phyloP scores from a whole-genome alignment of 1,140 invertebrate genomes.

The Chymomyza costata region DNA sequence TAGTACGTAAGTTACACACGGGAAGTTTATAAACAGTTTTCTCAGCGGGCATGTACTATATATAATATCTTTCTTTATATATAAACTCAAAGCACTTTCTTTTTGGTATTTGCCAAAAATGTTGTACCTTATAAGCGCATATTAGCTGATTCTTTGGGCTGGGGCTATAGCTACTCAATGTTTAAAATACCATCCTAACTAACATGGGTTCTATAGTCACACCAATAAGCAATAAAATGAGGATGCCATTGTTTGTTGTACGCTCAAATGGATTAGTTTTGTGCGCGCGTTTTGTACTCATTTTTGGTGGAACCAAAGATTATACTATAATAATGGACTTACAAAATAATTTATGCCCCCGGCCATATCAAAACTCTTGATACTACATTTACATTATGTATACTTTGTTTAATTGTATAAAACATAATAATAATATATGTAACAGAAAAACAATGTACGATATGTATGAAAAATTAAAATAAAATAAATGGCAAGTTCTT shows the following conservation, averaged over 20 bases:
- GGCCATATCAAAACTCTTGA: no score
- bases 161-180: no score
- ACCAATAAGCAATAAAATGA: constrained; percentile 46
- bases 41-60: constrained; percentile 21
- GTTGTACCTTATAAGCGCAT: no score
- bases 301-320: constrained; percentile 13
- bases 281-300: constrained; percentile 22
- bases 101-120: constrained; percentile 18
- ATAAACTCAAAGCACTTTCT: constrained; percentile 3
- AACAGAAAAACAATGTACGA: background rate
- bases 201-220: constrained; percentile 8
- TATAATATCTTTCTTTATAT: no score
- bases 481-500: constrained; percentile 66
- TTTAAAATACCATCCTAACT: background rate
- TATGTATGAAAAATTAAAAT: constrained; percentile 28
- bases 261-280: constrained; percentile 25
- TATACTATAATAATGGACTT: constrained; percentile 14
- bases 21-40: constrained; percentile 13
- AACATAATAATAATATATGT: constrained; percentile 5
- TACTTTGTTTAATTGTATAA: no score
- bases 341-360: constrained; percentile 17
- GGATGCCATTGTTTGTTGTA: constrained; percentile 53
- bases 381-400: no score
- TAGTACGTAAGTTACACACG: constrained; percentile 36
- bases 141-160: no score